Evolutionary conservation across 35 echinoderm and acorn worm species (phyloP), one percentile per base, ranked within the genome.

Genomic region (Apostichopus japonicus): DNA sequence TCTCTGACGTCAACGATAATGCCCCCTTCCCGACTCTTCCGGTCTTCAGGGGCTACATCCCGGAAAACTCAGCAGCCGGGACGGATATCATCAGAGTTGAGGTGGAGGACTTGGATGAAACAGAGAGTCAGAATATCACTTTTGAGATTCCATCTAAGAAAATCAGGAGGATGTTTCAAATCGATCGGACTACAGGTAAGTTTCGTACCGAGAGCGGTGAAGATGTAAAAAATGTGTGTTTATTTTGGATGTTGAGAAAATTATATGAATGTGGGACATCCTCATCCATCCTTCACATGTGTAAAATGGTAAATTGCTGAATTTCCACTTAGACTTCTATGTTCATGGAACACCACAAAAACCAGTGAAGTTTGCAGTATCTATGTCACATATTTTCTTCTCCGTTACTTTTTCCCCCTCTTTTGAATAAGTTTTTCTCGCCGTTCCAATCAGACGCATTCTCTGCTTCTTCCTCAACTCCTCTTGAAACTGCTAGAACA

Each of bases 1-100:
- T 98, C 13, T 23, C 76, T 6, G 97, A 98, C 80, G 91, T 98
- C 70, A 98, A 98, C 72, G 97, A 98, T 93, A 98, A 98, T 71
- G 91, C 90, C 10, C 97, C 97, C 1, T 86, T 92, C 13, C 92
- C 97, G 4, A 94, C 92, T 7, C 65, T 78, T 23, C 94, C 97
- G 2, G 95, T 96, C 73, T 98, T 96, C 80, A 72, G 55, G 57
- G 91, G 92, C 0, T 87, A 51, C 16, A 82, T 98, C 10, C 86
- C 79, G 1, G 97, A 98, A 86, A 94, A 98, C 16, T 90, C 83
- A 6, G 86, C 65, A 6, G 93, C 80, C 2, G 93, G 93, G 65
- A 59, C 76, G 10, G 56, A 89, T 21, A 88, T 98, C 10, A 51
- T 98, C 27, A 75, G 56, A 4, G 91, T 98, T 23, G 93, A 95